Evolutionary conservation across 30 jellyfish, hydroid and myxozoan genomes (phyloP), one percentile per base, ranked within the genome.

Genomic region (Cassiopea andromeda): DNA sequence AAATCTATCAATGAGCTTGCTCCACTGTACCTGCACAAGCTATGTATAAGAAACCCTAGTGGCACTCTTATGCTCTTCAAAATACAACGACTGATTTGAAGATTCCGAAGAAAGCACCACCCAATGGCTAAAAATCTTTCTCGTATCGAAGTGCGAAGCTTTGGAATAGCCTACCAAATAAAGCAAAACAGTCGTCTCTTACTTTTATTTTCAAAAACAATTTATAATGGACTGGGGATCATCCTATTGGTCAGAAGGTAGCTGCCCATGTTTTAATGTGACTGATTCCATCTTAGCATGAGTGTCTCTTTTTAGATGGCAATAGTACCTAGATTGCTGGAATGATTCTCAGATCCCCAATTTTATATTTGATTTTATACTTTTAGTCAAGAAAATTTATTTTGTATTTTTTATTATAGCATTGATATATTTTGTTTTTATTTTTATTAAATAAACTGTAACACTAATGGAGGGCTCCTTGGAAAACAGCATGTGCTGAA

Each of bases 141-240:
- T 68, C 77, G 44, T 68, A 68, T 68, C 46, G 17, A 43, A n/a
- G 77, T 17, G 77, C 8, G 47, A 4, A 4, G 15, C 77, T 68
- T 18, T 68, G 77, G 77, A 68, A 68, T 4, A 4, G 77, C 77
- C 77, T 68, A 18, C 47, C 77, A 68, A 43, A 18, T 68, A n/a
- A 68, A 43, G 44, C 77, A 17, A 68, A 68, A n/a, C 77, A 68
- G 77, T 18, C 77, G 47, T 0, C 77, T 17, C 7, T n/a, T 17
- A 18, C 15, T 18, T 17, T 8, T 68, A 14, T 7, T 68, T 68
- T 68, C 47, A 68, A 68, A 68, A 18, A 68, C 47, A 17, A 18
- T 68, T 17, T 68, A 4, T 68, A 17, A 68, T 68, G 64, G 64
- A 54, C 64, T 54, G 64, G 64, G 64, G 64, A 10, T 54, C 12